Percentiles rank a stretch among this genome's conserved stretches.
Evolutionary conservation across 2,888 invertebrate species (phyloP).

Genomic region (Dolomedes plantarius): DNA sequence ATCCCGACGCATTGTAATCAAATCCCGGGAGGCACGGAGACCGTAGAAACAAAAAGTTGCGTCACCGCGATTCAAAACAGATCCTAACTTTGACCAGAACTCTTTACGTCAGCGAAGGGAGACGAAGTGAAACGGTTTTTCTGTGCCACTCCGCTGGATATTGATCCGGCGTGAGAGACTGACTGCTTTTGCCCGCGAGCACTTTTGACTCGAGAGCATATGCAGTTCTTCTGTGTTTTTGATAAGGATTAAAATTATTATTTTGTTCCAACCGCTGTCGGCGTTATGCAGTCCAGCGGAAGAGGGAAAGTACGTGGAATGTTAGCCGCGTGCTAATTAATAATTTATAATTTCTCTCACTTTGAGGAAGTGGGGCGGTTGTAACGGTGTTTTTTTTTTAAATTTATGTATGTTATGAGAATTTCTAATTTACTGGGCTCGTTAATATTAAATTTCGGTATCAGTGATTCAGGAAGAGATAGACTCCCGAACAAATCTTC

Average conservation of each 20-base stretch:
- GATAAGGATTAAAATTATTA: background rate
- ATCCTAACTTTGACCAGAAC: background rate
- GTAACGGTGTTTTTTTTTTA: no score
- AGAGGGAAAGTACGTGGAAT: background rate
- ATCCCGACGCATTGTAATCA: no score
- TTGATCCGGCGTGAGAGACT: background rate
- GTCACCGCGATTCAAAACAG: background rate
- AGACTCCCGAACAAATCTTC: no score
- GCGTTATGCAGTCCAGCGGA: background rate
- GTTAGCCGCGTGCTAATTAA: background rate
- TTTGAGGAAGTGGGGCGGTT: no score
- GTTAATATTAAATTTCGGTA: no score
- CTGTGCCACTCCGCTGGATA: constrained; percentile 52
- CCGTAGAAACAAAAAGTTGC: background rate
- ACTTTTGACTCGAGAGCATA: background rate
- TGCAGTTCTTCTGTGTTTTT: background rate
- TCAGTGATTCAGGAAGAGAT: no score
- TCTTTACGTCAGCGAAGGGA: constrained; percentile 55
- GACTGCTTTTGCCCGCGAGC: background rate
- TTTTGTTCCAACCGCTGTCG: background rate
- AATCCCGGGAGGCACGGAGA: background rate
- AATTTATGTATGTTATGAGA: no score
- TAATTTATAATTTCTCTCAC: no score
- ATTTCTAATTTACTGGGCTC: no score
- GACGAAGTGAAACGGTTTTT: constrained; percentile 44